These are phyloP conservation scores for Dorcus parallelipipedus DNA, from an alignment of 2,888 invertebrate genomes.

Conservation along the genomic window DNA sequence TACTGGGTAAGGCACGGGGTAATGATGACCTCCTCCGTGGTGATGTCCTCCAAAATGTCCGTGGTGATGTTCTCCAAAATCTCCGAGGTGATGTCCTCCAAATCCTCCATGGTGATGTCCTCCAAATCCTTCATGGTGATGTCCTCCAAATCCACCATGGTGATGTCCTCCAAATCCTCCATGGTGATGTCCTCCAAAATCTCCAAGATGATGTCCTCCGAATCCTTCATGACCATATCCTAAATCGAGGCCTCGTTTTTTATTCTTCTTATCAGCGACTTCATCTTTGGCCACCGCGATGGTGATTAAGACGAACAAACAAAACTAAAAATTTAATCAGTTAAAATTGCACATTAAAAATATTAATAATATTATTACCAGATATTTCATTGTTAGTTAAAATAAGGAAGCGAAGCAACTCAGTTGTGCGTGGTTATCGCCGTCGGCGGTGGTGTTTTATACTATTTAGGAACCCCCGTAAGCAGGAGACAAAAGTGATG, in stretches of 20 bases:
- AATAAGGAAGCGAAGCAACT: not conserved
- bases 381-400: slow-evolving; percentile 4
- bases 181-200: slow-evolving; percentile 17
- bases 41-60: not conserved
- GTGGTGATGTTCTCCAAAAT: slow-evolving; percentile 18
- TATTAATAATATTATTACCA: slow-evolving; percentile 2
- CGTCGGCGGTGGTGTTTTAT: not conserved
- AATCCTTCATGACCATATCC: slow-evolving; percentile 17
- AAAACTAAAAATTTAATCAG: too few species aligned
- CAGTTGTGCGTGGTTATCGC: not conserved
- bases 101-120: too few species aligned
- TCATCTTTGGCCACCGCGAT: not conserved
- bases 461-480: too few species aligned
- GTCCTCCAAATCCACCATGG: too few species aligned
- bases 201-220: slow-evolving; percentile 11
- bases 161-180: slow-evolving; percentile 1
- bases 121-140: too few species aligned
- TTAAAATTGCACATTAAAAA: too few species aligned
- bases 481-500: too few species aligned
- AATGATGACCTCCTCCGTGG: slow-evolving; percentile 35
- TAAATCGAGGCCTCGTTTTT: slow-evolving; percentile 6
- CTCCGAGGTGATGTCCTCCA: not conserved
- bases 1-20: slow-evolving; percentile 21
- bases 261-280: not conserved
- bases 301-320: too few species aligned